These are phyloP conservation scores for Orthonyx spaldingii DNA, from an alignment of 2,113 vertebrate species.

Conservation along the genomic window DNA sequence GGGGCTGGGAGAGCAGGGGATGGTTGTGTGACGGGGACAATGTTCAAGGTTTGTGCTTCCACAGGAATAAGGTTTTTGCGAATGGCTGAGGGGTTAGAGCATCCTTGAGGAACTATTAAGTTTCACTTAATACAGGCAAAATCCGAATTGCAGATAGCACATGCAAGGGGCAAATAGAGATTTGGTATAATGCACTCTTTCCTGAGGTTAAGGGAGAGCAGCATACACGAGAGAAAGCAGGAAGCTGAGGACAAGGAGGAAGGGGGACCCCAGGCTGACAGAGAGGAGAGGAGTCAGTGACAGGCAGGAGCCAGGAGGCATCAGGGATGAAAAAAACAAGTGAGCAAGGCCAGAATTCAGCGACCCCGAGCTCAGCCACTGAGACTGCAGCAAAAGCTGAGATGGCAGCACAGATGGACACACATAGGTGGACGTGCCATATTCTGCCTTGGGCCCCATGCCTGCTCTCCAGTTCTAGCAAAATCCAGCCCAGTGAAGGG, in stretches of 20 bases:
- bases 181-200: not conserved
- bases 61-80: not conserved
- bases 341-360: not conserved
- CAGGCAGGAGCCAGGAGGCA: not conserved
- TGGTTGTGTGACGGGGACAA: not conserved
- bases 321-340: not conserved
- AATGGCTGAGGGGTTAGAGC: not conserved
- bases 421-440: accelerated
- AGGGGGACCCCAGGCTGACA: not conserved
- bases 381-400: not conserved
- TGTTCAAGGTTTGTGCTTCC: not conserved
- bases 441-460: not conserved
- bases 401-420: not conserved
- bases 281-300: not conserved
- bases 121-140: not conserved
- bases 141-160: not conserved
- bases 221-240: not conserved
- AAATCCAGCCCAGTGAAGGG: not conserved
- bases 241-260: not conserved
- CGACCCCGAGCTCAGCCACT: not conserved
- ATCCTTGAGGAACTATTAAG: not conserved
- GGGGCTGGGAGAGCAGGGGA: not conserved
- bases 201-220: not conserved
- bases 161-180: not conserved
- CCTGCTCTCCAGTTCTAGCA: not conserved